These are phyloP conservation scores for Lipophrys pholis DNA, from an alignment of 2,113 vertebrate genomes.

Conservation along the genomic window DNA sequence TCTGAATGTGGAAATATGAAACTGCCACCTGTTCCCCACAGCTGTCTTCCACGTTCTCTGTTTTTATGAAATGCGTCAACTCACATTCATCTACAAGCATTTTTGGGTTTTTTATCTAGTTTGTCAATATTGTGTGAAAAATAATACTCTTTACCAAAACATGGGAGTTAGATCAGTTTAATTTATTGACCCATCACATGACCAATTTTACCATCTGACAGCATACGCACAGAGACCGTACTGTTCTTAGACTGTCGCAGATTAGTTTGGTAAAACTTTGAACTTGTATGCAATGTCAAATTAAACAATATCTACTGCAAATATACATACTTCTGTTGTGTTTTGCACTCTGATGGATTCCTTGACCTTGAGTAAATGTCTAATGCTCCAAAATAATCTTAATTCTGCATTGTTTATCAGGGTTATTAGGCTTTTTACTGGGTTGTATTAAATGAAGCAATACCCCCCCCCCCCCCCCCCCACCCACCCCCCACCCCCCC, in stretches of 20 bases:
- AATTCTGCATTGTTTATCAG: background rate
- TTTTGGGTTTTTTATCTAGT: background rate
- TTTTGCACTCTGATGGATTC: background rate
- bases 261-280: conserved; percentile 11
- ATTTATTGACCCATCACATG: conserved; percentile 53
- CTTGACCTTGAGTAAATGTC: background rate
- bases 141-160: conserved; percentile 12
- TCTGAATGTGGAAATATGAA: too few relatives aligned
- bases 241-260: background rate
- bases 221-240: conserved; percentile 25
- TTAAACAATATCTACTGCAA: background rate
- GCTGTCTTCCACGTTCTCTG: background rate
- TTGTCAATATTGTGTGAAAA: background rate
- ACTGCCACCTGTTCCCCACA: too few relatives aligned
- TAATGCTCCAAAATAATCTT: conserved; percentile 15
- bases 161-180: conserved; percentile 22
- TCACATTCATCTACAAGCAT: rapidly evolving
- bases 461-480: too few relatives aligned
- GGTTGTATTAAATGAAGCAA: too few relatives aligned
- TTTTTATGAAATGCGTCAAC: background rate
- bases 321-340: too few relatives aligned
- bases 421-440: conserved; percentile 5
- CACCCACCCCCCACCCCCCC: too few relatives aligned
- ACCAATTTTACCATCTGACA: conserved; percentile 25
- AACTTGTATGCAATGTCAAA: conserved; percentile 13